Percentiles rank a stretch among this genome's conserved stretches.
These are phyloP conservation scores for Cyprinus carpio DNA, from an alignment of 2,113 vertebrate genomes.

Conservation along the genomic window DNA sequence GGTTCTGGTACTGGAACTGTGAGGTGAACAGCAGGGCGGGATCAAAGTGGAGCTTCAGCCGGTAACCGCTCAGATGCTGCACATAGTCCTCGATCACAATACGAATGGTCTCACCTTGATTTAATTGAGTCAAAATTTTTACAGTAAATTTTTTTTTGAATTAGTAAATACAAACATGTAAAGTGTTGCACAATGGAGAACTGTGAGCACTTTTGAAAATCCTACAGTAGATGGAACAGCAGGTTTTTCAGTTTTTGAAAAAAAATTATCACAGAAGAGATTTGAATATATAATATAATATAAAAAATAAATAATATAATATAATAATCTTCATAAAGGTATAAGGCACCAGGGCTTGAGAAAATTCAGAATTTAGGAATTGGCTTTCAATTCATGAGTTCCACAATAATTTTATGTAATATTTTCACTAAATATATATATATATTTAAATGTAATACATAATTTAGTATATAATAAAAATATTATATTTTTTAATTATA, in stretches of 20 bases:
- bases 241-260: neutral
- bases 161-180: neutral
- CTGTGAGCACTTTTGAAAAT: neutral
- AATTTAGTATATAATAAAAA: too few relatives aligned
- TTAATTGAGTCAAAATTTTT: neutral
- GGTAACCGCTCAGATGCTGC: conserved; percentile 93
- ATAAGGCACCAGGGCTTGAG: too few relatives aligned
- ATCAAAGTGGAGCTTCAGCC: conserved; percentile 87
- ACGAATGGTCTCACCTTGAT: conserved; percentile 91
- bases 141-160: neutral
- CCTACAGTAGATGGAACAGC: neutral
- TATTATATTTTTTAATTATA: too few relatives aligned
- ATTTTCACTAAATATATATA: too few relatives aligned
- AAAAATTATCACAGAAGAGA: neutral
- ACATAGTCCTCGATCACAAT: conserved; percentile 93
- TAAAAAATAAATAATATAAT: too few relatives aligned
- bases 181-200: neutral
- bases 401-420: too few relatives aligned
- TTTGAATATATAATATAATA: neutral
- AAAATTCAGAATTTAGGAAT: too few relatives aligned
- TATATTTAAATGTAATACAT: too few relatives aligned
- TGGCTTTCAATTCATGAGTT: too few relatives aligned
- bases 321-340: too few relatives aligned
- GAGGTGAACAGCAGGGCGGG: conserved; percentile 82
- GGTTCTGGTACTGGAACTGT: conserved; percentile 92